phyloP scores from a whole-genome alignment of 37 sponge, comb jelly and placozoan species.

The Oopsacas minuta region DNA sequence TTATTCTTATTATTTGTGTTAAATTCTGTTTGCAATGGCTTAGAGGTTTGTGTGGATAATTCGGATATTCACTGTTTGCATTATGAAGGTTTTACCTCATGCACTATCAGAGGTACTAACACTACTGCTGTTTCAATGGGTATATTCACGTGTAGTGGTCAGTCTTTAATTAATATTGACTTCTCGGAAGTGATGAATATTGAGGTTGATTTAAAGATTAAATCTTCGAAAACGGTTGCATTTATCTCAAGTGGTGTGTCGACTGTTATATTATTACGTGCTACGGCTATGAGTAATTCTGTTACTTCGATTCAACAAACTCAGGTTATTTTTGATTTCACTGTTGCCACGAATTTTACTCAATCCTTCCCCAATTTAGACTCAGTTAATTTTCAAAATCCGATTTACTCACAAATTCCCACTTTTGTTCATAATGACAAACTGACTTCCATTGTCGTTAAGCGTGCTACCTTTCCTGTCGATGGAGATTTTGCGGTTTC shows the following conservation, averaged over 20 bases:
- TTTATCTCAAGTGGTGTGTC: background rate
- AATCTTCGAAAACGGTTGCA: background rate
- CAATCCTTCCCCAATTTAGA: background rate
- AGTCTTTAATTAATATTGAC: background rate
- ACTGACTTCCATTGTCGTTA: background rate
- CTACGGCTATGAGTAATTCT: background rate
- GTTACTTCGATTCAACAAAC: background rate
- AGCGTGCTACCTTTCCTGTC: background rate
- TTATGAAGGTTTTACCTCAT: background rate
- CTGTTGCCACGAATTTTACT: background rate
- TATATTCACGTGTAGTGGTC: background rate
- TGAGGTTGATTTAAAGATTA: background rate
- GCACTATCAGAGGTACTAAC: background rate
- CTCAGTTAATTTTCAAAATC: background rate
- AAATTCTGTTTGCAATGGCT: too few species aligned
- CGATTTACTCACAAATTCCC: background rate
- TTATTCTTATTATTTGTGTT: too few species aligned
- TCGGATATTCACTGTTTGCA: background rate
- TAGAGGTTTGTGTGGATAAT: background rate
- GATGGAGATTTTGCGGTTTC: background rate
- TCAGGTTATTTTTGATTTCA: background rate
- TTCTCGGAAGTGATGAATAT: background rate
- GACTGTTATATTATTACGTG: background rate
- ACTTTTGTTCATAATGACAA: background rate
- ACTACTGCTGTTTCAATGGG: background rate